Conservation (phyloP, 2,797 vertebrate species). For the Loriculus beryllinus region DNA sequence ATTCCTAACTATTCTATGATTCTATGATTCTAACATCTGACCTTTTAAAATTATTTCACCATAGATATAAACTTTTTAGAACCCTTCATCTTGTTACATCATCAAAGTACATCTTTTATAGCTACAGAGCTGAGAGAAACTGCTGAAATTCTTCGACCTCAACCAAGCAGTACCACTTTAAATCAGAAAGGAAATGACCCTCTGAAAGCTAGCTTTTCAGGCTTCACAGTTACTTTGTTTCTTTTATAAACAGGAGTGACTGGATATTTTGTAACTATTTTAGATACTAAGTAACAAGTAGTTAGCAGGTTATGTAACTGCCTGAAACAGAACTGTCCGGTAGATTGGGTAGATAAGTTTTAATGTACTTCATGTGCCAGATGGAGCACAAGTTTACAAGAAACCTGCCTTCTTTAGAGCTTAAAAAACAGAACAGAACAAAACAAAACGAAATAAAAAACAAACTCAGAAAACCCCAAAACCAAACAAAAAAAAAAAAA, state of each 20-base stretch:
- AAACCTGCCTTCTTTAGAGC: neutral
- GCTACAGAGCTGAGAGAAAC: neutral
- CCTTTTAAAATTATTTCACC: neutral
- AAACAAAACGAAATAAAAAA: neutral
- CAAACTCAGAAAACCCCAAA: too few species aligned
- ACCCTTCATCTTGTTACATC: neutral
- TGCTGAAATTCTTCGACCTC: neutral
- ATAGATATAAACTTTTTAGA: neutral
- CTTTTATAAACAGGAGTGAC: neutral
- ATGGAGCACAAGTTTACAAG: neutral
- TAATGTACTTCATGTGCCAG: neutral
- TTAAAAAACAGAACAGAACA: neutral
- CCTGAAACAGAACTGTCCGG: neutral
- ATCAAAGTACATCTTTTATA: neutral
- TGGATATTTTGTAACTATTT: neutral
- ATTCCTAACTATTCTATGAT: too few species aligned
- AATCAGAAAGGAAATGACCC: neutral
- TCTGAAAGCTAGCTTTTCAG: accelerated
- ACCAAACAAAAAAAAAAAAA: accelerated
- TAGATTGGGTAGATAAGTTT: neutral
- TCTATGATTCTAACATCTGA: neutral
- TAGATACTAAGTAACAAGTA: neutral
- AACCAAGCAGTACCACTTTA: neutral
- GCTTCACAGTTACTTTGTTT: neutral
- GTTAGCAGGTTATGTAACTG: neutral